A percentile compares a stretch with the other conserved stretches of the same genome.
Evolutionary conservation across 1,140 invertebrate genomes (phyloP).

Genomic region (Sitophilus oryzae): DNA sequence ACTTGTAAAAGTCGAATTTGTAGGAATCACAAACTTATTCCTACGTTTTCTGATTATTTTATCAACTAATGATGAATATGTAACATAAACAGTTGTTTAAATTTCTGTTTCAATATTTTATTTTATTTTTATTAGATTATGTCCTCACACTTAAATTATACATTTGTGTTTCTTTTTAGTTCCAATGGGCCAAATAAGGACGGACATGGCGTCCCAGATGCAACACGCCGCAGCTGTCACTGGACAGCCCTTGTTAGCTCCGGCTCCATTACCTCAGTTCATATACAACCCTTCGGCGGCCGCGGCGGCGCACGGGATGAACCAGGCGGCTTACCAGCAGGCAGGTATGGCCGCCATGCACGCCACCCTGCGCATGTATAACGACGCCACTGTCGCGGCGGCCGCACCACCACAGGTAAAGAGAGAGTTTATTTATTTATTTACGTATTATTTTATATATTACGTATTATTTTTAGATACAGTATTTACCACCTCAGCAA

Average conservation of each 20-base stretch:
- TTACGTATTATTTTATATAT: background rate
- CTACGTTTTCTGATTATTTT: no score
- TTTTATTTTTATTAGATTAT: no score
- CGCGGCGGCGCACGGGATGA: slow-evolving; percentile 54
- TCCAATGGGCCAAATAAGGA: slow-evolving; percentile 51
- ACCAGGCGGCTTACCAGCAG: slow-evolving; percentile 25
- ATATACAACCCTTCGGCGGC: slow-evolving; percentile 50
- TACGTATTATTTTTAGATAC: slow-evolving; percentile 44
- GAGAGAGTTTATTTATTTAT: background rate
- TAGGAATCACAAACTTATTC: no score
- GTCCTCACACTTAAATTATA: background rate
- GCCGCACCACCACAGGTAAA: slow-evolving; percentile 40
- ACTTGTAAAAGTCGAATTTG: no score
- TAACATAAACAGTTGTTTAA: no score
- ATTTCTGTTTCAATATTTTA: no score
- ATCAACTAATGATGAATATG: no score
- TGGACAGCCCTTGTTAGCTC: slow-evolving; percentile 75
- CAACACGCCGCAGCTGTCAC: slow-evolving; percentile 69
- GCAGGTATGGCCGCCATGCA: slow-evolving; percentile 16
- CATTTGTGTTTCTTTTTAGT: slow-evolving; percentile 49
- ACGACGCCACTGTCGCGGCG: slow-evolving; percentile 23
- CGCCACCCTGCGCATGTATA: slow-evolving; percentile 18
- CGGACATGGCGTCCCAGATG: slow-evolving; percentile 63
- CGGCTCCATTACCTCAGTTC: slow-evolving; percentile 60
- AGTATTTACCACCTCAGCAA: slow-evolving; percentile 59